Percentiles rank a stretch among this genome's conserved stretches.
phyloP scores from a whole-genome alignment of 2,113 vertebrate species.

The Oreotrochilus melanogaster region DNA sequence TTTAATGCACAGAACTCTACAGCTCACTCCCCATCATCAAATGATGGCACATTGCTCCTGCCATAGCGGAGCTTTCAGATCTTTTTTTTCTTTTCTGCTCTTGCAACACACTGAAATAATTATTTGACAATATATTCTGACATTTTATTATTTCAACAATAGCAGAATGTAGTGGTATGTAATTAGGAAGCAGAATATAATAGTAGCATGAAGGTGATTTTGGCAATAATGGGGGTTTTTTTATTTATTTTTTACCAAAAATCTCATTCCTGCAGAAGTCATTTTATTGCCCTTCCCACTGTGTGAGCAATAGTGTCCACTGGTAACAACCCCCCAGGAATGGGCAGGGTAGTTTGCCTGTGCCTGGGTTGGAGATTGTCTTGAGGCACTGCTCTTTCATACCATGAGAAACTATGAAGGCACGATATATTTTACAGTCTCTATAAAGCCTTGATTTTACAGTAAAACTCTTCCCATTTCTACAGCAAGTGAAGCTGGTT shows the following conservation, averaged over 20 bases:
- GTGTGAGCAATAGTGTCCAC: neutral
- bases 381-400: neutral
- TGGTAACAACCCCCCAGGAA: neutral
- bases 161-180: neutral
- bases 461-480: neutral
- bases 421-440: neutral
- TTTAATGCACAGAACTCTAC: neutral
- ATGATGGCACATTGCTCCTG: neutral
- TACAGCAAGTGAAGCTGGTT: neutral
- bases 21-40: neutral
- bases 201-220: neutral
- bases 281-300: neutral
- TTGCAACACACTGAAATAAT: neutral
- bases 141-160: slow-evolving; percentile 18
- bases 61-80: neutral
- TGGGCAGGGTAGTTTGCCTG: neutral
- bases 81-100: neutral
- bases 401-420: neutral
- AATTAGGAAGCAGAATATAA: neutral
- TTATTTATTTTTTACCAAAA: neutral
- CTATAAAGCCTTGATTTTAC: neutral
- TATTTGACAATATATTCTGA: slow-evolving; percentile 21
- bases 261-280: neutral
- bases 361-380: accelerated
- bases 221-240: neutral